phyloP scores from a whole-genome alignment of 2,113 vertebrate species.

The Corythoichthys haematopterus region DNA sequence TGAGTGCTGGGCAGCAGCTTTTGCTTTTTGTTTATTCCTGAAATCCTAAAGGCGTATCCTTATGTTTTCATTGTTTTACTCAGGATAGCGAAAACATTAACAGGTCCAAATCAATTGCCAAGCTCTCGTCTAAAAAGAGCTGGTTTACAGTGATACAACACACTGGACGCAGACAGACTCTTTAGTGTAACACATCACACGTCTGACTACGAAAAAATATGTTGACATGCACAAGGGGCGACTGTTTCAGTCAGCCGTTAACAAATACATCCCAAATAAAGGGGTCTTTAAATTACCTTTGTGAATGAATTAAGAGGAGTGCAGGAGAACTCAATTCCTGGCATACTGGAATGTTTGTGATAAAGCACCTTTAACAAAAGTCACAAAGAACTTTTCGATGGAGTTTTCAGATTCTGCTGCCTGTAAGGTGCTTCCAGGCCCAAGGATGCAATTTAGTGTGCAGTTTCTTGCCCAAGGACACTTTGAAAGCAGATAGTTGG shows the following conservation, averaged over 20 bases:
- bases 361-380: constrained; percentile 4
- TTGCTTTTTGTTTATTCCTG: background rate
- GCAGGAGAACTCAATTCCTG: background rate
- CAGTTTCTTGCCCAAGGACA: too few species aligned
- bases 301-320: background rate
- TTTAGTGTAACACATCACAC: constrained; percentile 9
- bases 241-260: constrained; percentile 3
- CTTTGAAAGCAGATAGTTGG: too few species aligned
- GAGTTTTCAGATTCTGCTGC: too few species aligned
- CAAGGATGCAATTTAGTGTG: too few species aligned
- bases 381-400: background rate
- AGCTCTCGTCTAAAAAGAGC: background rate
- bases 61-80: background rate
- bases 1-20: background rate
- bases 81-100: background rate
- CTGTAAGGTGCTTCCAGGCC: too few species aligned
- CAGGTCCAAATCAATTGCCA: background rate
- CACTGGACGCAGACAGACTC: background rate
- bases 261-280: background rate
- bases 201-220: constrained; percentile 1
- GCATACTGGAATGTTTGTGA: too few species aligned
- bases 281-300: background rate
- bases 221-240: background rate
- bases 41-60: constrained; percentile 4
- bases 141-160: background rate